Evolutionary conservation across 2,888 invertebrate genomes (phyloP), one percentile per base, ranked within the genome.

Genomic region (Cetonia aurata): DNA sequence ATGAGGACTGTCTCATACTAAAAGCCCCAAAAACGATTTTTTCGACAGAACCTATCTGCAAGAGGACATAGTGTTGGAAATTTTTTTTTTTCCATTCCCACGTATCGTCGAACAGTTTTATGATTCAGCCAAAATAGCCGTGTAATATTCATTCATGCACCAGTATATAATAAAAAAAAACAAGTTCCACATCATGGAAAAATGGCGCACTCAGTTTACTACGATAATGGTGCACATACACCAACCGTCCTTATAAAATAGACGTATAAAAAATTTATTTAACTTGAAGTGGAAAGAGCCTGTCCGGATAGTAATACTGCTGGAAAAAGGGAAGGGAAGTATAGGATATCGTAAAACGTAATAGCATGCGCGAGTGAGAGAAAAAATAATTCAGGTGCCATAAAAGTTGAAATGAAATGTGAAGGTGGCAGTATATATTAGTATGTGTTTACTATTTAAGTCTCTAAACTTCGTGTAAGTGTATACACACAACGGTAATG

Each of bases 361-460:
- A 62, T 37, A 31, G 59, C 59, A n/a, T 25, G 19, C n/a, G n/a
- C 17, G 15, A 31, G 33, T 17, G 62, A 50, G 62, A 31, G 19
- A 62, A 62, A 62, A 62, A 62, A 62, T 62, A 62, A 62, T 62
- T 62, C 62, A 62, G 50, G 50, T 50, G 62, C 50, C 50, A 62
- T 62, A 62, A 62, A 62, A 62, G 12, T 57, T 48, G 50, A 37
- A 37, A 13, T 25, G 46, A 41, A 60, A 60, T 60, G 60, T 60
- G 41, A 46, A 60, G 31, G 62, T 48, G 41, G 33, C 50, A 25
- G 12, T 6, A 17, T 1, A 50, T 62, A 48, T 48, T 50, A 62
- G 62, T 50, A 50, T 62, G 60, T 62, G 37, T 62, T 62, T 62
- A 62, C 62, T 62, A 62, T 62, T 62, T 62, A 62, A 62, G 50